Conservation (phyloP, 2,888 invertebrate species). For the Drosophila sordidula region DNA sequence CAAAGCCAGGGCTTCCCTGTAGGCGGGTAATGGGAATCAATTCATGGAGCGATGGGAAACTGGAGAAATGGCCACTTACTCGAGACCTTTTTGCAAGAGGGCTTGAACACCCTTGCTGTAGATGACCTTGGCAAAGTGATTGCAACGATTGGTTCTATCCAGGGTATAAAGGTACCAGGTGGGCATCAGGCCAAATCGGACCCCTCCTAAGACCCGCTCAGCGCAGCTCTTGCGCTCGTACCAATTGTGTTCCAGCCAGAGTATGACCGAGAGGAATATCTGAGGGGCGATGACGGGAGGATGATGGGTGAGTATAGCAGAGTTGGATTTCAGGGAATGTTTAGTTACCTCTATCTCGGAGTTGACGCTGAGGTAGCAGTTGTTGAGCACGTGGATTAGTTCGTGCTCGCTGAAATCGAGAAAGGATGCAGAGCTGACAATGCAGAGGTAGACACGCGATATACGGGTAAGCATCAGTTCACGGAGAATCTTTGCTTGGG, state of each 20-base stretch:
- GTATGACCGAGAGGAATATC: constrained; percentile 64
- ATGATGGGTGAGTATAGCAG: not conserved
- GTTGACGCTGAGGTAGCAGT: constrained; percentile 67
- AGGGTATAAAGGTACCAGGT: constrained; percentile 66
- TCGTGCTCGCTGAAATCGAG: constrained; percentile 60
- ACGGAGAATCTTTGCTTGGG: constrained; percentile 55
- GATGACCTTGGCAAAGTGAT: constrained; percentile 53
- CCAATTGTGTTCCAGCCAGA: constrained; percentile 69
- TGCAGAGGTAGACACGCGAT: constrained; percentile 64
- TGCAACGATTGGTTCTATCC: constrained; percentile 45
- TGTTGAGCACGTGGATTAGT: constrained; percentile 51
- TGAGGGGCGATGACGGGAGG: constrained; percentile 1
- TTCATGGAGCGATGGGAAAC: fast-evolving
- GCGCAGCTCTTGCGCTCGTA: constrained; percentile 46
- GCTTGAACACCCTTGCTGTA: constrained; percentile 41
- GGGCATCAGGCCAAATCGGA: constrained; percentile 64
- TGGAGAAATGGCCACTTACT: constrained; percentile 26
- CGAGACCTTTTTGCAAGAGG: constrained; percentile 52
- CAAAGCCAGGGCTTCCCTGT: constrained; percentile 50
- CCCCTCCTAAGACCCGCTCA: constrained; percentile 55
- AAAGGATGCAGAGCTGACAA: constrained; percentile 63
- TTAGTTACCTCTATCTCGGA: constrained; percentile 64
- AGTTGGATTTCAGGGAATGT: not conserved
- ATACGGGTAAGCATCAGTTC: constrained; percentile 68
- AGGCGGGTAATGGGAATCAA: not conserved